phyloP scores from a whole-genome alignment of 2,113 vertebrate genomes.

The Penelope pileata region DNA sequence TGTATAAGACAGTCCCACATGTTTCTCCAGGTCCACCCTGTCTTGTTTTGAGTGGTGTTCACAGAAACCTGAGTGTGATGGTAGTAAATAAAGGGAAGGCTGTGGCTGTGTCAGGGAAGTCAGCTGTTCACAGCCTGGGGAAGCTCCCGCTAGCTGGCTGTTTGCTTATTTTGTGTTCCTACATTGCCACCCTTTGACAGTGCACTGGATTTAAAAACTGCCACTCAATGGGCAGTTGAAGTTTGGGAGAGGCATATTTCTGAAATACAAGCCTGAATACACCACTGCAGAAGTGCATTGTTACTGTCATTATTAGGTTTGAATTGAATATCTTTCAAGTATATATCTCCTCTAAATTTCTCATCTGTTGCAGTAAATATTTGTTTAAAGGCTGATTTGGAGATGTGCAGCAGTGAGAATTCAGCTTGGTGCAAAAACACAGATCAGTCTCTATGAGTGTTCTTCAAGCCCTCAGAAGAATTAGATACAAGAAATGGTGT shows the following conservation, averaged over 20 bases:
- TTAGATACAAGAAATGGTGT: neutral
- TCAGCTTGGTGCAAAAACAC: neutral
- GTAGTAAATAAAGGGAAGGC: neutral
- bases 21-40: neutral
- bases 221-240: rapidly evolving
- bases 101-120: neutral
- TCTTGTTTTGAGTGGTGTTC: neutral
- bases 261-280: neutral
- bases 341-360: neutral
- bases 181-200: slow-evolving; percentile 68
- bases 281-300: rapidly evolving
- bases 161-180: slow-evolving; percentile 15
- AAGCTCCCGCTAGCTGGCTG: neutral
- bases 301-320: neutral
- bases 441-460: neutral
- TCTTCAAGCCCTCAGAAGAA: neutral
- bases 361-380: neutral
- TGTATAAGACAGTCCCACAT: rapidly evolving
- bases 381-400: neutral
- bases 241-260: neutral
- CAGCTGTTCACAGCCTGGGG: neutral
- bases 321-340: neutral
- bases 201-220: neutral
- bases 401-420: neutral
- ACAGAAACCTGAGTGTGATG: neutral